Evolutionary conservation across 2,113 vertebrate species (phyloP), one percentile per base, ranked within the genome.

Genomic region (Herpailurus yagouaroundi): DNA sequence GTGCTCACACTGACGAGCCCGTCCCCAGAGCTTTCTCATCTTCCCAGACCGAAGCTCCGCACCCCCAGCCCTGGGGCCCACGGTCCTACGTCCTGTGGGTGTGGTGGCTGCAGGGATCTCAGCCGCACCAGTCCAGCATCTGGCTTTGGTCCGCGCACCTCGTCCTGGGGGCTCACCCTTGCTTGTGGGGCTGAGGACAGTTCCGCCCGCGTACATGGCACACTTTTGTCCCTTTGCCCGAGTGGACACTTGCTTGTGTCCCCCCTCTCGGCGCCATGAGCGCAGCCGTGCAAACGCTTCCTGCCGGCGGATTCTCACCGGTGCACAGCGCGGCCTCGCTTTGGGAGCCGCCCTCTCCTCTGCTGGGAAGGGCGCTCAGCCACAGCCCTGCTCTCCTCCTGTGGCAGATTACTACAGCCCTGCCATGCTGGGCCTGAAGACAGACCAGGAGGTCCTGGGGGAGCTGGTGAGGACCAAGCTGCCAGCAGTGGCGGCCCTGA

Each of bases 371-470:
- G 55, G 14, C 18, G 18, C 18, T 19, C 55, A 18, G 57, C 57
- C 57, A 60, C 57, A 19, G 57, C 57, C 18, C 57, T 60, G 41
- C 27, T 48, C 57, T 80, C 23, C 0, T 60, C 84, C 79, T 8
- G 79, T 66, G 82, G 66, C 97, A 99, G 99, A 99, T 96, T 99
- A 99, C 98, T 99, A 99, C 97, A 99, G 99, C 87, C 99, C 98
- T 0, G 98, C 98, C 38, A 99, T 99, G 99, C 60, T 99, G 98
- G 99, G 99, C 23, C 98, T 99, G 96, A 99, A 99, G 98, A 99
- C 98, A 0, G 99, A 99, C 97, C 99, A 99, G 97, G 99, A 99
- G 97, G 99, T 99, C 48, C 99, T 99, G 1, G 99, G 99, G 21
- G 99, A 99, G 97, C 99, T 99, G 97, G 99, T 99, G 91, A 99